A percentile compares a stretch with the other conserved stretches of the same genome.
These are phyloP conservation scores for Hiodon tergisus DNA, from an alignment of 2,113 vertebrate species.

Conservation along the genomic window DNA sequence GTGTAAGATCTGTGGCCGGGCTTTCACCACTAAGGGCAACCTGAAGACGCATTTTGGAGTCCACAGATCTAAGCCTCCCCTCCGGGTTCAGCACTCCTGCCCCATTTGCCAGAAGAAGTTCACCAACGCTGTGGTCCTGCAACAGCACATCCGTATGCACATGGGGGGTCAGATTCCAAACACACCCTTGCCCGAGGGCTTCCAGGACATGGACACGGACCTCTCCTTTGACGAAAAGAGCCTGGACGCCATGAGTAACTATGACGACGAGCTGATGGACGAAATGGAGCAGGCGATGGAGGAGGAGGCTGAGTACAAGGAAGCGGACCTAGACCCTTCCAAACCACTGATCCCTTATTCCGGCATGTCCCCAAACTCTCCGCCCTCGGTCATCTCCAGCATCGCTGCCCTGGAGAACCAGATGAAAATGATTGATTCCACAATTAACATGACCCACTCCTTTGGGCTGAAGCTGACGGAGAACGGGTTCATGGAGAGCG, in stretches of 20 bases:
- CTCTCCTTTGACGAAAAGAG: conserved; percentile 85
- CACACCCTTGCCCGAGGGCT: conserved; percentile 83
- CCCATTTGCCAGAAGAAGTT: conserved; percentile 99
- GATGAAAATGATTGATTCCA: conserved; percentile 96
- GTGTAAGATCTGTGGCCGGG: conserved; percentile 97
- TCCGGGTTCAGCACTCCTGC: conserved; percentile 95
- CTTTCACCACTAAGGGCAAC: conserved; percentile 98
- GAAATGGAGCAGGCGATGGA: conserved; percentile 89
- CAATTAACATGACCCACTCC: conserved; percentile 76
- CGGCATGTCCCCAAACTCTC: conserved; percentile 76
- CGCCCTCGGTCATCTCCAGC: conserved; percentile 92
- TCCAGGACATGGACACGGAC: conserved; percentile 87
- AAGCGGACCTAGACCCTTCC: conserved; percentile 62
- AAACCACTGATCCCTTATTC: conserved; percentile 72
- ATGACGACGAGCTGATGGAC: conserved; percentile 83
- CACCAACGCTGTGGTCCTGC: conserved; percentile 93
- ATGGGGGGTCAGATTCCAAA: conserved; percentile 98
- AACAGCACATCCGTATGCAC: conserved; percentile 99
- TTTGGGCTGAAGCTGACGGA: conserved; percentile 72
- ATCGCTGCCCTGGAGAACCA: conserved; percentile 95
- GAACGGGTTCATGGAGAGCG: conserved; percentile 81
- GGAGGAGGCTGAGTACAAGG: conserved; percentile 79
- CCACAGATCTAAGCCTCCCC: conserved; percentile 93
- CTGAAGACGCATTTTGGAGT: conserved; percentile 98
- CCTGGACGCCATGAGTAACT: conserved; percentile 78